Percentiles rank a stretch among this genome's conserved stretches.
Conservation (phyloP, 2,888 invertebrate genomes). For the Apantesis nais region DNA sequence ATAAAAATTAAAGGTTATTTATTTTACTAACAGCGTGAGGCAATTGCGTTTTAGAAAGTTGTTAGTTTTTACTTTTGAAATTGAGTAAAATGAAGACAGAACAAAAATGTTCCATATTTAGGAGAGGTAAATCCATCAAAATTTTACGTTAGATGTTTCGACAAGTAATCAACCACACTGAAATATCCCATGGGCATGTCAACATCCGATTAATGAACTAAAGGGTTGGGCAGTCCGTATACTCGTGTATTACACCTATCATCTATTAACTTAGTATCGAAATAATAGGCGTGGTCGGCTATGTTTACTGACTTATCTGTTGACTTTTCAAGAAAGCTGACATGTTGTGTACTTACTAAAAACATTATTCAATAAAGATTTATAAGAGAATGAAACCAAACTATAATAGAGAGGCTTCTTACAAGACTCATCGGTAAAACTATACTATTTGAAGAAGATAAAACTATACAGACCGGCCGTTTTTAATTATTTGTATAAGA, state of each 20-base stretch:
- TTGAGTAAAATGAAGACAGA: background rate
- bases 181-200: constrained; percentile 1
- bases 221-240: constrained; percentile 1
- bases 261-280: background rate
- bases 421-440: background rate
- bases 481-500: background rate
- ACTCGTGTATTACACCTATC: background rate
- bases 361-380: background rate
- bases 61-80: background rate
- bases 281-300: background rate
- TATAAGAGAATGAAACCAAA: background rate
- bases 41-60: no score
- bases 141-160: background rate
- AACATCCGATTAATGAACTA: constrained; percentile 11
- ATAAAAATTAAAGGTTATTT: background rate
- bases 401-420: background rate
- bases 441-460: background rate
- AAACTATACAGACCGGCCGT: background rate
- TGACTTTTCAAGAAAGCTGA: background rate
- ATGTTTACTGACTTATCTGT: background rate
- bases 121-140: background rate
- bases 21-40: background rate
- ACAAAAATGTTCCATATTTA: background rate
- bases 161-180: background rate
- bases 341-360: background rate